These are phyloP conservation scores for Halesus radiatus DNA, from an alignment of 1,140 invertebrate genomes.

Conservation along the genomic window DNA sequence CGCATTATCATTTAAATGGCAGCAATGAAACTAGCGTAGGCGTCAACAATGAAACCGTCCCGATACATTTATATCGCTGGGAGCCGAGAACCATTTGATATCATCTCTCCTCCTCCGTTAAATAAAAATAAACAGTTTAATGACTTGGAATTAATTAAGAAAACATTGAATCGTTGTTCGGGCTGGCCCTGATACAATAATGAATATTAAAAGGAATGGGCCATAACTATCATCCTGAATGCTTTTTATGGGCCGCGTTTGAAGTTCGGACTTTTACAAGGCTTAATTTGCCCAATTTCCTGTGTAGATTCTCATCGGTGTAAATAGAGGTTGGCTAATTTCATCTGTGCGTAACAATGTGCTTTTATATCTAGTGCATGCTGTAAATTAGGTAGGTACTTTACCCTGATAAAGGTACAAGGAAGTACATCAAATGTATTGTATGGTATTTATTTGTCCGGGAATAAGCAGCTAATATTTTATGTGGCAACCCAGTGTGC, in stretches of 20 bases:
- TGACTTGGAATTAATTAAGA: constrained; percentile 5
- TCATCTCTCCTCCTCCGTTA: neutral
- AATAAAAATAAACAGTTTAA: constrained; percentile 5
- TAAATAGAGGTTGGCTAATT: neutral
- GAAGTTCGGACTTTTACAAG: constrained; percentile 6
- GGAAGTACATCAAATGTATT: too few species aligned
- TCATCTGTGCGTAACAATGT: neutral
- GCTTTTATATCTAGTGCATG: neutral
- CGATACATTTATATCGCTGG: neutral
- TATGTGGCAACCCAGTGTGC: too few species aligned
- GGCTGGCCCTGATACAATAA: neutral
- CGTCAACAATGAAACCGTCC: neutral
- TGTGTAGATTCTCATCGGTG: constrained; percentile 1
- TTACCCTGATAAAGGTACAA: too few species aligned
- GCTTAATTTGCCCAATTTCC: neutral
- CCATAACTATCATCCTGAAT: neutral
- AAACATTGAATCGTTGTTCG: neutral
- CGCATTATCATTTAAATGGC: too few species aligned
- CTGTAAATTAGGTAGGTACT: neutral
- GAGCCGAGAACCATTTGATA: neutral
- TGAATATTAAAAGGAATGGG: constrained; percentile 9
- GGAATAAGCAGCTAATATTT: too few species aligned
- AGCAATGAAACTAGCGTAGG: neutral
- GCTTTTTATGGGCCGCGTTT: neutral
- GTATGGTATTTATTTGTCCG: too few species aligned